Base-by-base conservation (phyloP, 2,888 invertebrate genomes). In the Hemistola chrysoprasaria region DNA sequence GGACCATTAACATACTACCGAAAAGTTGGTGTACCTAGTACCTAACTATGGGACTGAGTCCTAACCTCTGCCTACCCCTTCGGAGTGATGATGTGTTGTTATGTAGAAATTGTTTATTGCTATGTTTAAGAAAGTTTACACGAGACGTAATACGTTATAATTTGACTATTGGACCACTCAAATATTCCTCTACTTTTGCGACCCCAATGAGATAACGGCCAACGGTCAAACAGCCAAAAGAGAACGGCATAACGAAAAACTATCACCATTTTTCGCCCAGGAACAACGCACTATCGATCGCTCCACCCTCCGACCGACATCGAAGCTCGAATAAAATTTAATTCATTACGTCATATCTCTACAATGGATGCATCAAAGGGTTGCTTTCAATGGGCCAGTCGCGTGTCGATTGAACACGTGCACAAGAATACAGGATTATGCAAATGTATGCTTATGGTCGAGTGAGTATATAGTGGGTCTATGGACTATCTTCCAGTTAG, bases 371-470 rank as follows among this genome's bases (percentile, higher is more conserved):
- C 51, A 59, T 54, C 57, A 72, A 71, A 72, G 75, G 75, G 75
- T 71, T 69, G 64, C 38, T 57, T 53, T 63, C 61, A 65, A 65
- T 62, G 68, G 53, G 53, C 44, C 42, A 33, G 62, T 53, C 73
- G 72, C 73, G 75, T 73, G 75, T 52, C 65, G 49, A 46, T 42
- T 34, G 35, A 50, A 61, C 75, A 71, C 74, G 73, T 71, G 75
- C 59, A 54, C 55, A 57, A 62, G 53, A 47, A 57, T 41, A 50
- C 46, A 26, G 63, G 71, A 75, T 76, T 76, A 76, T 76, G 76
- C 68, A 66, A 76, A 77, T 75, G 56, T 62, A 52, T 56, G 55
- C 54, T 52, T 38, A 61, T 47, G 62, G 57, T 60, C 56, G 58
- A 56, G 43, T 53, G 52, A 35, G 40, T n/a, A n/a, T n/a, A n/a